Evolutionary conservation across 2,113 vertebrate genomes (phyloP).

Genomic region (Phrynosoma blainvillii): DNA sequence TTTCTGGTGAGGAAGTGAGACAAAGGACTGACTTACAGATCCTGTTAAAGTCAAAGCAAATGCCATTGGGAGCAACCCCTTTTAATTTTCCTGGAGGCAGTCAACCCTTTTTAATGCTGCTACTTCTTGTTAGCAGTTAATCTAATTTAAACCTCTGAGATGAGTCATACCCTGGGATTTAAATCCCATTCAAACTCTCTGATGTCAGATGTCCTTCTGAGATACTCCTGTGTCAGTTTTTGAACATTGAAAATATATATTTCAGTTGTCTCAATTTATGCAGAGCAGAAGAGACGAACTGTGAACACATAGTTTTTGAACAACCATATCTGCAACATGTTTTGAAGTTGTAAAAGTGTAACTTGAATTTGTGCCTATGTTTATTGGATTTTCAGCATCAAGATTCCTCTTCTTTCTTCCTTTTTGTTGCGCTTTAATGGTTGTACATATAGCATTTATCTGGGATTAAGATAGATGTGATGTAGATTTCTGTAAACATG

Average conservation of each 20-base stretch:
- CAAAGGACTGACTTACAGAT: constrained; percentile 72
- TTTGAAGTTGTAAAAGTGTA: constrained; percentile 8
- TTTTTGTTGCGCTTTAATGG: not conserved
- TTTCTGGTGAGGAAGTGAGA: constrained; percentile 62
- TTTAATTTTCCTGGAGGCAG: constrained; percentile 71
- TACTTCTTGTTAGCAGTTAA: constrained; percentile 63
- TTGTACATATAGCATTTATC: not conserved
- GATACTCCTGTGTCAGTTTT: constrained; percentile 53
- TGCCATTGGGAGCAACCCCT: constrained; percentile 73
- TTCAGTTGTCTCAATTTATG: constrained; percentile 30
- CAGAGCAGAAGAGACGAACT: constrained; percentile 29
- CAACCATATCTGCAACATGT: not conserved
- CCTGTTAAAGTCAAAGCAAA: constrained; percentile 72
- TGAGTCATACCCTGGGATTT: constrained; percentile 71
- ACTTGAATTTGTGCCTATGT: constrained; percentile 40
- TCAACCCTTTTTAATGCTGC: constrained; percentile 57
- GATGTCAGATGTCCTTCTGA: constrained; percentile 54
- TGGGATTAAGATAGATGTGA: constrained; percentile 7
- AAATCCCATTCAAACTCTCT: constrained; percentile 63
- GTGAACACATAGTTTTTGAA: not conserved
- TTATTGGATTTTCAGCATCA: constrained; percentile 55
- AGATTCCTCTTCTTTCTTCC: constrained; percentile 34
- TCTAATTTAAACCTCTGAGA: constrained; percentile 69
- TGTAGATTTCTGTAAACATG: not conserved
- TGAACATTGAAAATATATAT: constrained; percentile 24